Conservation (phyloP, 2,888 invertebrate species). For the Drosophila falleni region DNA sequence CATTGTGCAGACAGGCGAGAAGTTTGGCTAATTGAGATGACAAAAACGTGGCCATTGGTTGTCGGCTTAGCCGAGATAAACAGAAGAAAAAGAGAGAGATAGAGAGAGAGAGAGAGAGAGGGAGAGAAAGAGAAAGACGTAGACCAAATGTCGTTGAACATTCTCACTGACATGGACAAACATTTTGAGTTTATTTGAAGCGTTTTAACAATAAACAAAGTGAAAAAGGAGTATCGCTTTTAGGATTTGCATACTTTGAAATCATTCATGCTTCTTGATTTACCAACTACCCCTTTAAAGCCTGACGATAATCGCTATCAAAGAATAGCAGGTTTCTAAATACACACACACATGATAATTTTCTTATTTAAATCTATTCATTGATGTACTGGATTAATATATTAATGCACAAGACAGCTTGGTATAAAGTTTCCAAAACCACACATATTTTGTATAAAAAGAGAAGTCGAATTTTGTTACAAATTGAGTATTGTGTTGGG, state of each 20-base stretch:
- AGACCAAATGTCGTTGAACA: not conserved
- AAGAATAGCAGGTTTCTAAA: no score
- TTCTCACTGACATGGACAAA: not conserved
- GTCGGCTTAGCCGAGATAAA: constrained; percentile 9
- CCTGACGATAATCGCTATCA: constrained; percentile 11
- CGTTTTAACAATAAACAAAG: not conserved
- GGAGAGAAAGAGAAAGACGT: not conserved
- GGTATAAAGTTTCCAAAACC: not conserved
- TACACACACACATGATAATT: not conserved
- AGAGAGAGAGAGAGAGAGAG: not conserved
- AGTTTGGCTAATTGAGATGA: constrained; percentile 21
- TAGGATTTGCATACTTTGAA: not conserved
- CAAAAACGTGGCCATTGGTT: constrained; percentile 10
- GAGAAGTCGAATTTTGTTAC: not conserved
- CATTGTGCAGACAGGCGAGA: constrained; percentile 2
- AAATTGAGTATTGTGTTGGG: constrained; percentile 11
- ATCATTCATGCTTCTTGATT: no score
- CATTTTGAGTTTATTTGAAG: not conserved
- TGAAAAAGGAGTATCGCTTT: not conserved
- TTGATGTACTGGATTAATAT: not conserved
- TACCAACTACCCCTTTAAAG: not conserved
- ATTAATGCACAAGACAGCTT: not conserved
- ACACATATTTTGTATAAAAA: not conserved
- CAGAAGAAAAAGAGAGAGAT: not conserved
- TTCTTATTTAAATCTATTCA: not conserved